Evolutionary conservation across 2,888 invertebrate species (phyloP).

Genomic region (Epistrophe eligans): DNA sequence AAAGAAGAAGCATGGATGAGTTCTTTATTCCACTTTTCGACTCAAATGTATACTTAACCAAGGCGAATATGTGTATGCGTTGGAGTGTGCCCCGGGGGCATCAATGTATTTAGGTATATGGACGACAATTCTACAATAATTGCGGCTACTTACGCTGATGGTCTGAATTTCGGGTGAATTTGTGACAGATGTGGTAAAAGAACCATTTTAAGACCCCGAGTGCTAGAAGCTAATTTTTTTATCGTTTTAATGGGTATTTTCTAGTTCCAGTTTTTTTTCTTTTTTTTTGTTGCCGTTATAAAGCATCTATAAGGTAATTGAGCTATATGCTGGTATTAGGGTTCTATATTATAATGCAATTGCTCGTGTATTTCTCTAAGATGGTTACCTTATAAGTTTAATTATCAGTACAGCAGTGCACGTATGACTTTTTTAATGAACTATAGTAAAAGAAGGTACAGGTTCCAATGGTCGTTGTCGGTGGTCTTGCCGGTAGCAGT

Average conservation of each 20-base stretch:
- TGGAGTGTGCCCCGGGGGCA: constrained; percentile 74
- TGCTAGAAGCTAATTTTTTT: constrained; percentile 51
- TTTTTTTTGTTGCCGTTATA: neutral
- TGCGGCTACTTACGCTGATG: constrained; percentile 71
- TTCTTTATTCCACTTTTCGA: neutral
- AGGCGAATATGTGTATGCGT: constrained; percentile 81
- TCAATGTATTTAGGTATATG: neutral
- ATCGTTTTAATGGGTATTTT: constrained; percentile 58
- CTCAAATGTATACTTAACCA: constrained; percentile 55
- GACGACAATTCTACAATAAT: constrained; percentile 68
- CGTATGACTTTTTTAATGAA: neutral
- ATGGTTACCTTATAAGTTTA: neutral
- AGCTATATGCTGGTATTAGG: neutral
- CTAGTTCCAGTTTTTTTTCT: neutral
- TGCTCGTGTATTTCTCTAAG: too few relatives aligned
- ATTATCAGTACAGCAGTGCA: neutral
- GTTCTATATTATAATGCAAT: neutral
- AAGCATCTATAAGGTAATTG: neutral
- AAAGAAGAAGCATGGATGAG: neutral
- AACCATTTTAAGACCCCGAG: constrained; percentile 45
- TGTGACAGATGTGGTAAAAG: constrained; percentile 69
- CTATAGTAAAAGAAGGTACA: too few relatives aligned
- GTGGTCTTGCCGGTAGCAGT: too few relatives aligned
- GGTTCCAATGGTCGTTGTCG: too few relatives aligned
- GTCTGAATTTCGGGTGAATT: constrained; percentile 43